Percentiles rank a stretch among this genome's conserved stretches.
phyloP scores from a whole-genome alignment of 2,888 invertebrate genomes.

The Coelinius sp. region DNA sequence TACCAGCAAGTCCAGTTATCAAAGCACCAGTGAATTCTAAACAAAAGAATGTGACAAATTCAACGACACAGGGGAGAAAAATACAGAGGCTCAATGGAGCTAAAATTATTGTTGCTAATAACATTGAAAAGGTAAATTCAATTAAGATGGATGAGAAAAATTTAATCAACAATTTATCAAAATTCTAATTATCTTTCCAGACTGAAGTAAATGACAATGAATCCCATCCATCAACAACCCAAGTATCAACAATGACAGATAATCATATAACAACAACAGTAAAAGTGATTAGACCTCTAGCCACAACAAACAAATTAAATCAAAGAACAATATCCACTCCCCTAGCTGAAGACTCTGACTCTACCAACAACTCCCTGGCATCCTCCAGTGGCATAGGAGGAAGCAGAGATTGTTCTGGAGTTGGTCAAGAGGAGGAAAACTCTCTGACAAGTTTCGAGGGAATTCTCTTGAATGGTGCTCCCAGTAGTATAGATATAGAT shows the following conservation, averaged over 20 bases:
- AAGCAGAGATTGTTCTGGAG: slow-evolving; percentile 70
- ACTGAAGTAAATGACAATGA: slow-evolving; percentile 65
- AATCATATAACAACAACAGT: slow-evolving; percentile 62
- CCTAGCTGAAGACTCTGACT: slow-evolving; percentile 71
- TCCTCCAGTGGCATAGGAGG: slow-evolving; percentile 74
- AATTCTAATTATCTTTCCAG: slow-evolving; percentile 50
- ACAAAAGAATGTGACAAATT: slow-evolving; percentile 62
- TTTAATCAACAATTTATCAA: no score
- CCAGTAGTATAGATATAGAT: slow-evolving; percentile 72
- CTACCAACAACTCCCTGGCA: slow-evolving; percentile 74
- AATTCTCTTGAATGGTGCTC: slow-evolving; percentile 74
- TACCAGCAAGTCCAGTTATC: slow-evolving; percentile 58
- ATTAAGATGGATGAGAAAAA: no score
- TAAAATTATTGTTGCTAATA: slow-evolving; percentile 67
- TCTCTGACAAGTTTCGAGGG: slow-evolving; percentile 78
- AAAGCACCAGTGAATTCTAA: slow-evolving; percentile 64
- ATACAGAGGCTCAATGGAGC: slow-evolving; percentile 69
- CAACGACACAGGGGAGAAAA: slow-evolving; percentile 66
- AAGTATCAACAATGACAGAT: slow-evolving; percentile 57
- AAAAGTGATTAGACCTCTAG: slow-evolving; percentile 69
- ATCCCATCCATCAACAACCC: slow-evolving; percentile 53
- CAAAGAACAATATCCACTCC: slow-evolving; percentile 61
- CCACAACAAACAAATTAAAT: slow-evolving; percentile 65
- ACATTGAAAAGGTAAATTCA: slow-evolving; percentile 68
- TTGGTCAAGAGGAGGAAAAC: slow-evolving; percentile 75